A percentile compares a stretch with the other conserved stretches of the same genome.
Evolutionary conservation across 2,113 vertebrate genomes (phyloP).

Genomic region (Trachemys scripta): DNA sequence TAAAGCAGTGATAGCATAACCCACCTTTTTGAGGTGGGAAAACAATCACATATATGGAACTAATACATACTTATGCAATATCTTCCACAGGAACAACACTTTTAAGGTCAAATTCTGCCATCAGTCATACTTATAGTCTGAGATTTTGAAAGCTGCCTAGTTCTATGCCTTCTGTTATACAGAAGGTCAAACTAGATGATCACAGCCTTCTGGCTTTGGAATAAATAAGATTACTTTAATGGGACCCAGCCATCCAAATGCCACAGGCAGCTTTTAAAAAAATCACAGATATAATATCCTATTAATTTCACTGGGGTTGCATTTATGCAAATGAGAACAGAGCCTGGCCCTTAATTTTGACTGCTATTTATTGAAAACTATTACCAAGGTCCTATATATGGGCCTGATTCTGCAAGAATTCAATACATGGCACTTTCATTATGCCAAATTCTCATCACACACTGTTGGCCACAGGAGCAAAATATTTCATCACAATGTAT

Average conservation of each 20-base stretch:
- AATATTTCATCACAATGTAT: neutral
- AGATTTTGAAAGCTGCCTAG: neutral
- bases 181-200: neutral
- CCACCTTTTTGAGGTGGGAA: neutral
- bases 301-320: neutral
- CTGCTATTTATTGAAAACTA: neutral
- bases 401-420: neutral
- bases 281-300: neutral
- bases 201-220: neutral
- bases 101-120: neutral
- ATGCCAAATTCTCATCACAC: neutral
- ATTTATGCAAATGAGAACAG: neutral
- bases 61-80: neutral
- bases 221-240: neutral
- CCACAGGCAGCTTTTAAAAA: neutral
- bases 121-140: neutral
- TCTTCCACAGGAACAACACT: neutral
- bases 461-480: neutral
- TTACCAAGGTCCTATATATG: neutral
- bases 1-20: neutral
- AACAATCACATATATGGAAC: neutral
- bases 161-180: neutral
- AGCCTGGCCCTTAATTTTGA: neutral
- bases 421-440: fast-evolving
- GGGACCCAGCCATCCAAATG: neutral